phyloP scores from a whole-genome alignment of 2,888 invertebrate species.

The Arrhopalites spinosus region DNA sequence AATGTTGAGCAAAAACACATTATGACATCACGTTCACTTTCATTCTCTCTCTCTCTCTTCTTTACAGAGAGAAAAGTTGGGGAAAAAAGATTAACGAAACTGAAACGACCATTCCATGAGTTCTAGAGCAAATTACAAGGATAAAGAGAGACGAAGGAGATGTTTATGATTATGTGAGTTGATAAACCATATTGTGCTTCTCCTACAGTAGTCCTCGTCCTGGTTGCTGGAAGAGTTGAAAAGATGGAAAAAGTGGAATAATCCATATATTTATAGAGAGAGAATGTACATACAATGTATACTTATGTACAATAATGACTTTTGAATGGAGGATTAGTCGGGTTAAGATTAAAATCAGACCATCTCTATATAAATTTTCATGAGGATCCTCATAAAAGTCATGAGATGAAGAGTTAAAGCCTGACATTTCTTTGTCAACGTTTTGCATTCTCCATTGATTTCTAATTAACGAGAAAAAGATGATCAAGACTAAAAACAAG shows the following conservation, averaged over 20 bases:
- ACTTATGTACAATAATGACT: background rate
- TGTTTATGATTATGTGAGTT: too few species aligned
- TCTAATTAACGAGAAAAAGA: conserved; percentile 23
- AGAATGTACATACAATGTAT: background rate
- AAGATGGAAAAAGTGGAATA: background rate
- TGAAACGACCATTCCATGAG: too few species aligned
- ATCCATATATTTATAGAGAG: background rate
- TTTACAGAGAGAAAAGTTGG: too few species aligned
- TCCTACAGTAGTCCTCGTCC: background rate
- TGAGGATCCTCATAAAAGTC: conserved; percentile 15
- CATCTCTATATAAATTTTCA: background rate
- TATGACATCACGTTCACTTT: background rate
- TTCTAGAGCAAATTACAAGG: background rate
- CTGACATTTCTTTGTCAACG: conserved; percentile 8
- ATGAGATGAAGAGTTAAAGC: conserved; percentile 5
- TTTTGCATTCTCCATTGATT: conserved; percentile 12
- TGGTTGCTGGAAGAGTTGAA: too few species aligned
- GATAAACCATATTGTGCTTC: too few species aligned
- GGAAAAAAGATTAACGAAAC: too few species aligned
- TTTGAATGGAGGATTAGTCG: background rate
- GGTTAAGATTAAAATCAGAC: background rate
- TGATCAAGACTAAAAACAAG: conserved; percentile 14
- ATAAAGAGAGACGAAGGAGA: background rate
- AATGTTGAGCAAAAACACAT: too few species aligned
- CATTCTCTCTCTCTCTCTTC: background rate